Conservation (phyloP, 2,797 vertebrate species). For the Gymnoscopelus microlampas region DNA sequence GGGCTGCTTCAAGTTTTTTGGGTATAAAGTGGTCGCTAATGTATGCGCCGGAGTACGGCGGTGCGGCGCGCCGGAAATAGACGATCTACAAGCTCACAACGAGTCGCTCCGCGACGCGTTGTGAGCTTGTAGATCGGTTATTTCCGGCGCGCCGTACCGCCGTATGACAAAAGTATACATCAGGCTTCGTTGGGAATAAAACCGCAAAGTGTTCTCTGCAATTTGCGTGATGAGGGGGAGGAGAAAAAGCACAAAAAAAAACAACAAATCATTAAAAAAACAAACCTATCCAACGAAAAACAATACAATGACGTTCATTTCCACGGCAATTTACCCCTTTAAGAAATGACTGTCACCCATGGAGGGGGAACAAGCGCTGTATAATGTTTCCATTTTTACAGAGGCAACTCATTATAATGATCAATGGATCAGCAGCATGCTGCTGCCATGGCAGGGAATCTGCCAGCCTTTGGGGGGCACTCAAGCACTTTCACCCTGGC, state of each 20-base stretch:
- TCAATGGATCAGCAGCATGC: slow-evolving; percentile 46
- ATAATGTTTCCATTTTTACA: slow-evolving; percentile 66
- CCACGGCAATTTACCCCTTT: slow-evolving; percentile 59
- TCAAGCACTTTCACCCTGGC: slow-evolving; percentile 73
- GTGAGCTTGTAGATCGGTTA: no score
- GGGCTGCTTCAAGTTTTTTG: no score
- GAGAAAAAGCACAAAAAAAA: no score
- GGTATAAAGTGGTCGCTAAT: no score
- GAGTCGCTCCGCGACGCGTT: no score
- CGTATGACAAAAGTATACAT: not conserved
- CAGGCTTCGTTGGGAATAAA: slow-evolving; percentile 28
- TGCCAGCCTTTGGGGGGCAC: slow-evolving; percentile 78
- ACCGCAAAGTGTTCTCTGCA: slow-evolving; percentile 32
- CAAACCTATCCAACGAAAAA: slow-evolving; percentile 38
- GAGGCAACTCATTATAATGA: slow-evolving; percentile 63
- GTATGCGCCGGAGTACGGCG: no score
- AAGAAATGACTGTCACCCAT: slow-evolving; percentile 57
- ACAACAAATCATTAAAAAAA: slow-evolving; percentile 18
- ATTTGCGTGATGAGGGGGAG: slow-evolving; percentile 36
- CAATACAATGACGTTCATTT: slow-evolving; percentile 53
- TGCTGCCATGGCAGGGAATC: slow-evolving; percentile 31
- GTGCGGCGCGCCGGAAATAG: no score
- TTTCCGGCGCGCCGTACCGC: no score
- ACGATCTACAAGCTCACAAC: no score
- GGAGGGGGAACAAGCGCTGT: slow-evolving; percentile 59